phyloP scores from a whole-genome alignment of 2,113 vertebrate species.

The Lagopus leucura region DNA sequence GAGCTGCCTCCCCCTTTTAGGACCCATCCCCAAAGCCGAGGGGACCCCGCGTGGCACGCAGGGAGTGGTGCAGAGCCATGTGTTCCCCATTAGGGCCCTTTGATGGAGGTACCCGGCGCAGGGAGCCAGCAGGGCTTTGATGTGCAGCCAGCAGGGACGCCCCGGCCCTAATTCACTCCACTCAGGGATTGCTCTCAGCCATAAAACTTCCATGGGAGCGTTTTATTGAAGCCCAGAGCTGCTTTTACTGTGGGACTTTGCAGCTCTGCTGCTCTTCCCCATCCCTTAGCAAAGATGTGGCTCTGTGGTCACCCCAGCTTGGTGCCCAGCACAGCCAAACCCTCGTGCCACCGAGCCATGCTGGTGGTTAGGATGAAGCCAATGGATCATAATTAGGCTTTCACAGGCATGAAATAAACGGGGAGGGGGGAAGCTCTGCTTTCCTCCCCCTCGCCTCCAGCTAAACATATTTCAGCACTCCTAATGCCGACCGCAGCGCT shows the following conservation, averaged over 20 bases:
- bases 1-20: no score
- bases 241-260: not conserved
- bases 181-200: not conserved
- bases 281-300: no score
- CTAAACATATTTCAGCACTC: not conserved
- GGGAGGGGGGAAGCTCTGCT: no score
- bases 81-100: constrained; percentile 31
- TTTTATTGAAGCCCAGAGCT: not conserved
- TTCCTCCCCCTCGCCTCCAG: not conserved
- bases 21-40: no score
- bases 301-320: no score
- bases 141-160: not conserved
- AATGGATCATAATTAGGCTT: no score
- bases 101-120: not conserved
- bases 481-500: not conserved
- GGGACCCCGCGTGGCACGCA: no score
- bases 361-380: not conserved
- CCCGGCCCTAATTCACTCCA: not conserved
- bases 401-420: not conserved
- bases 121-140: not conserved
- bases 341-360: no score
- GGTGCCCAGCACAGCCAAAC: no score
- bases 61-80: not conserved
- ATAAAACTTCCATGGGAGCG: not conserved
- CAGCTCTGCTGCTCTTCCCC: not conserved